Conservation (phyloP, 2,888 invertebrate species). For the Yponomeuta evonymella region DNA sequence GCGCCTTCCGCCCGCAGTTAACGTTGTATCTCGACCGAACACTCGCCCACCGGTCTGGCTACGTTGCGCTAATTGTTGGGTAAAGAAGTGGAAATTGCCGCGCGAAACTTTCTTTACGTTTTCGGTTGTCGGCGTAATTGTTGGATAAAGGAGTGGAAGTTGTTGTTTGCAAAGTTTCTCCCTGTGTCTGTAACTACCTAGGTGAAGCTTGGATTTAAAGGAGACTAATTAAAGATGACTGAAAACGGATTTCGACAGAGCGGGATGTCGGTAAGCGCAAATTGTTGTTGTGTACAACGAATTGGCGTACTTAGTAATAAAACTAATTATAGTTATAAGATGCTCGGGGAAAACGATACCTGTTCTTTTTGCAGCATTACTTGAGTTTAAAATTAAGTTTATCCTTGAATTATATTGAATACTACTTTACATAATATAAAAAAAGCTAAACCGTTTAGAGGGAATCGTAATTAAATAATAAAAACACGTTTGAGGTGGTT, state of each 20-base stretch:
- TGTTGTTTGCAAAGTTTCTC: constrained; percentile 5
- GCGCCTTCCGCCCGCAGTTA: constrained; percentile 29
- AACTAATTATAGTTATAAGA: no score
- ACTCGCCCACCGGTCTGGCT: constrained; percentile 30
- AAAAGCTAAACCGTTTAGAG: no score
- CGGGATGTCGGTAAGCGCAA: no score
- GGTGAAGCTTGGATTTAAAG: background rate
- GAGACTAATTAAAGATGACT: background rate
- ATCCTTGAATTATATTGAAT: no score
- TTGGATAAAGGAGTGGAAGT: background rate
- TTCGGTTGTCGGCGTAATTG: constrained; percentile 6
- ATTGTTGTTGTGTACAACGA: no score
- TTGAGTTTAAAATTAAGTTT: no score
- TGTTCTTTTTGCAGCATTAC: no score
- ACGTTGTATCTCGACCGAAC: constrained; percentile 51
- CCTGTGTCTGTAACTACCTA: background rate
- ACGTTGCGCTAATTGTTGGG: background rate
- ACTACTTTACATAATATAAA: no score
- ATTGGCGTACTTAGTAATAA: no score
- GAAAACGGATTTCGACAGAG: background rate
- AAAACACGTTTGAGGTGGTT: no score
- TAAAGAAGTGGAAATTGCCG: constrained; percentile 1
- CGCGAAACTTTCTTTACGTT: background rate
- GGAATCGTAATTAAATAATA: no score
- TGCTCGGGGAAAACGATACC: no score